A percentile compares a stretch with the other conserved stretches of the same genome.
phyloP scores from a whole-genome alignment of 2,888 invertebrate genomes.

The Polietes domitor region DNA sequence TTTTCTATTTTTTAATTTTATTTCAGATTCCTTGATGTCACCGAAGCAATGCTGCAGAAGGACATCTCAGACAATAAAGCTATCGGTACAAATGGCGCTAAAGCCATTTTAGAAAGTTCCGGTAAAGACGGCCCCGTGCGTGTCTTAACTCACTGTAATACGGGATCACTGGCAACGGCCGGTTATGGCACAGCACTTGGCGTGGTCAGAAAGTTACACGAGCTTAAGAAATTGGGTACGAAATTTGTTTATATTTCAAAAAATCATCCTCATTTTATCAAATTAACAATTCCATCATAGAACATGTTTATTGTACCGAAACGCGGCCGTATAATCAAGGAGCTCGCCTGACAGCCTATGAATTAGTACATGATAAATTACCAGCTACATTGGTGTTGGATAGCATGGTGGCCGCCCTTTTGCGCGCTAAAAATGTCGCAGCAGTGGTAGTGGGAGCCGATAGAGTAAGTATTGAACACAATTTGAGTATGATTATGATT shows the following conservation, averaged over 20 bases:
- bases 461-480: conserved; percentile 83
- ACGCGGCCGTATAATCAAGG: conserved; percentile 99
- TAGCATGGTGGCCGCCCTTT: conserved; percentile 95
- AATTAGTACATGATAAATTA: conserved; percentile 94
- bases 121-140: conserved; percentile 82
- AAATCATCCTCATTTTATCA: not conserved
- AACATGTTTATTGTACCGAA: conserved; percentile 97
- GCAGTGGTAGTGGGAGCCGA: conserved; percentile 99
- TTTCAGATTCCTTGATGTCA: conserved; percentile 88
- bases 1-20: not conserved
- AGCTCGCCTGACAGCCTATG: conserved; percentile 96
- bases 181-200: conserved; percentile 99
- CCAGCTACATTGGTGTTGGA: conserved; percentile 97
- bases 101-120: conserved; percentile 85
- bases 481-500: no score
- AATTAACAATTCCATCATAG: conserved; percentile 81
- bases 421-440: conserved; percentile 90
- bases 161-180: conserved; percentile 98
- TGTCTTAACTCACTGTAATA: conserved; percentile 98
- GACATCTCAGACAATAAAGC: conserved; percentile 94
- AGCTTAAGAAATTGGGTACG: conserved; percentile 86
- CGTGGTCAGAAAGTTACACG: conserved; percentile 92
- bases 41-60: conserved; percentile 91
- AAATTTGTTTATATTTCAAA: not conserved
- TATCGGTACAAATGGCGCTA: conserved; percentile 92